Evolutionary conservation across 2,888 invertebrate genomes (phyloP).

Genomic region (Osedax frankpressi): DNA sequence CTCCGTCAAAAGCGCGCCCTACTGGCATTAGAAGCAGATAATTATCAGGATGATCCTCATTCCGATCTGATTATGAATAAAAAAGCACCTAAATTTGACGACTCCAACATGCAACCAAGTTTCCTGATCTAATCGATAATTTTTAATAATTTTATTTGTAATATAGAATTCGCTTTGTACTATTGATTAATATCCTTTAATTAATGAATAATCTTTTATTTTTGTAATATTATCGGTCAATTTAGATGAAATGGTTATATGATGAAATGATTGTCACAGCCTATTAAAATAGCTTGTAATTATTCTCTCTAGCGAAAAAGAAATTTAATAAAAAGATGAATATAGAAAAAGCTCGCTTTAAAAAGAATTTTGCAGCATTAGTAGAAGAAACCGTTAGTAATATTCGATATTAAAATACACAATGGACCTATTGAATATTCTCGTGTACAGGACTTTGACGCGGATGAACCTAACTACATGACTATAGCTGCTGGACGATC

Average conservation of each 20-base stretch:
- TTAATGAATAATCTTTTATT: no score
- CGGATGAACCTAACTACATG: constrained; percentile 53
- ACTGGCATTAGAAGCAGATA: constrained; percentile 86
- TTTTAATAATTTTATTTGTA: not conserved
- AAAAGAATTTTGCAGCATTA: constrained; percentile 73
- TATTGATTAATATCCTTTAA: no score
- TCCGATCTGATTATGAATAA: constrained; percentile 84
- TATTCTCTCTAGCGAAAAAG: constrained; percentile 30
- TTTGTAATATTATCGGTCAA: no score
- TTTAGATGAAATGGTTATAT: no score
- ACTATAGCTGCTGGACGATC: constrained; percentile 72
- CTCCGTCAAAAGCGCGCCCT: constrained; percentile 76
- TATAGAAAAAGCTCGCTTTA: constrained; percentile 62
- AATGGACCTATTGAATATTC: not conserved
- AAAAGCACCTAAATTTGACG: constrained; percentile 89
- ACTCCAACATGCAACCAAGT: constrained; percentile 43
- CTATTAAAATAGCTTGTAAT: no score
- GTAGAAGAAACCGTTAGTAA: constrained; percentile 70
- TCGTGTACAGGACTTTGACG: not conserved
- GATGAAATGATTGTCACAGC: no score
- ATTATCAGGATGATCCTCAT: constrained; percentile 95
- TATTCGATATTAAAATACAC: not conserved
- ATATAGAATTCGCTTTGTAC: no score
- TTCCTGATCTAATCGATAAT: not conserved
- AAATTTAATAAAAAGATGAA: constrained; percentile 59